These are phyloP conservation scores for Salvelinus fontinalis DNA, from an alignment of 2,113 vertebrate genomes.

Conservation along the genomic window DNA sequence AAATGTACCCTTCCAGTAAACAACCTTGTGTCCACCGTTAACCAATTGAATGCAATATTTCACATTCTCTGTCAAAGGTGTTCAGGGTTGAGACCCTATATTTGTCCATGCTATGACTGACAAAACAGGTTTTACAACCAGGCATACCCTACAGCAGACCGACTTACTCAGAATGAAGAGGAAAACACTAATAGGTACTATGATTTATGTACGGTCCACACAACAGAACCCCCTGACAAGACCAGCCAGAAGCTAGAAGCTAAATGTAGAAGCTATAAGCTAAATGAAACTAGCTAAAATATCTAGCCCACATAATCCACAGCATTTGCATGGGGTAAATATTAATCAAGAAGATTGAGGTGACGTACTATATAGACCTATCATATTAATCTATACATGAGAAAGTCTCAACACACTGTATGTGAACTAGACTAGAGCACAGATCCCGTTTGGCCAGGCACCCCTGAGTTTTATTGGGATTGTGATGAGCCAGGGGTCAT, in stretches of 20 bases:
- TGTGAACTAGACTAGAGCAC: not conserved
- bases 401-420: not conserved
- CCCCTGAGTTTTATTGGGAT: constrained; percentile 11
- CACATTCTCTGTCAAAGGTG: constrained; percentile 16
- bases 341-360: no score
- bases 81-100: constrained; percentile 21
- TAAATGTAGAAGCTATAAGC: not conserved
- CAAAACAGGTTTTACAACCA: constrained; percentile 38
- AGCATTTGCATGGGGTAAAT: no score
- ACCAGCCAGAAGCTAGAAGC: not conserved
- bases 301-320: no score
- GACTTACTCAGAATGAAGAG: constrained; percentile 10
- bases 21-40: constrained; percentile 17
- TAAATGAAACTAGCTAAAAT: no score
- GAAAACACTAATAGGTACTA: constrained; percentile 5
- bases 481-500: not conserved
- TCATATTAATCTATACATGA: not conserved
- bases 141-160: constrained; percentile 5
- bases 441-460: not conserved
- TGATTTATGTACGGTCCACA: constrained; percentile 30
- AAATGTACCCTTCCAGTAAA: constrained; percentile 22
- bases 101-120: constrained; percentile 4
- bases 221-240: constrained; percentile 12
- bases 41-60: constrained; percentile 16
- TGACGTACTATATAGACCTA: not conserved